A percentile compares a stretch with the other conserved stretches of the same genome.
Evolutionary conservation across 2,113 vertebrate genomes (phyloP).

Genomic region (Nothobranchius furzeri): DNA sequence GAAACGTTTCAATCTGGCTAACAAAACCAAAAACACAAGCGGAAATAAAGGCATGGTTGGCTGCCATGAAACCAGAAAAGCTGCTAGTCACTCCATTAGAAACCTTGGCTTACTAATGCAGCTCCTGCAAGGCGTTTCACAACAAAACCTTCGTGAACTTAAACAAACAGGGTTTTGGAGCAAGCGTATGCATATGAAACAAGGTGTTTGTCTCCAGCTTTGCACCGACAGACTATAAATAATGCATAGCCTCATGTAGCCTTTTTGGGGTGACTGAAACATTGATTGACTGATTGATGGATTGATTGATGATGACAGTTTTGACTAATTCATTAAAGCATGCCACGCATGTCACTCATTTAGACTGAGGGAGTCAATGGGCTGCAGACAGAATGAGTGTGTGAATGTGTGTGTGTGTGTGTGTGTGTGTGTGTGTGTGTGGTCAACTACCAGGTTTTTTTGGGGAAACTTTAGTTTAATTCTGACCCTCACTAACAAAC

Average conservation of each 20-base stretch:
- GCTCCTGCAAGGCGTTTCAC: slow-evolving; percentile 31
- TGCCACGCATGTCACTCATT: slow-evolving; percentile 62
- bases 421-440: slow-evolving; percentile 19
- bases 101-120: slow-evolving; percentile 16
- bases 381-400: slow-evolving; percentile 5
- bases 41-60: slow-evolving; percentile 8
- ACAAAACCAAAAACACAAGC: neutral
- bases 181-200: slow-evolving; percentile 65
- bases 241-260: slow-evolving; percentile 58
- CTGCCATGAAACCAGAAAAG: slow-evolving; percentile 24
- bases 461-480: too few relatives aligned
- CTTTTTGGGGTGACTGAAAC: slow-evolving; percentile 55
- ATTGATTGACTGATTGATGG: slow-evolving; percentile 70
- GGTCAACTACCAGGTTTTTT: neutral
- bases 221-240: slow-evolving; percentile 57
- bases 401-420: neutral
- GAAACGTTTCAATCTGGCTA: slow-evolving; percentile 18
- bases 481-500: too few relatives aligned
- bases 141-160: slow-evolving; percentile 30
- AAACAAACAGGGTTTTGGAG: slow-evolving; percentile 35
- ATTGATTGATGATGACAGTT: slow-evolving; percentile 76
- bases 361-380: slow-evolving; percentile 37
- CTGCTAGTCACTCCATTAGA: slow-evolving; percentile 30
- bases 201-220: slow-evolving; percentile 44
- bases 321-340: slow-evolving; percentile 75